Evolutionary conservation across 2,797 vertebrate genomes (phyloP), one percentile per base, ranked within the genome.

Genomic region (Odontamblyopus lacepedii): DNA sequence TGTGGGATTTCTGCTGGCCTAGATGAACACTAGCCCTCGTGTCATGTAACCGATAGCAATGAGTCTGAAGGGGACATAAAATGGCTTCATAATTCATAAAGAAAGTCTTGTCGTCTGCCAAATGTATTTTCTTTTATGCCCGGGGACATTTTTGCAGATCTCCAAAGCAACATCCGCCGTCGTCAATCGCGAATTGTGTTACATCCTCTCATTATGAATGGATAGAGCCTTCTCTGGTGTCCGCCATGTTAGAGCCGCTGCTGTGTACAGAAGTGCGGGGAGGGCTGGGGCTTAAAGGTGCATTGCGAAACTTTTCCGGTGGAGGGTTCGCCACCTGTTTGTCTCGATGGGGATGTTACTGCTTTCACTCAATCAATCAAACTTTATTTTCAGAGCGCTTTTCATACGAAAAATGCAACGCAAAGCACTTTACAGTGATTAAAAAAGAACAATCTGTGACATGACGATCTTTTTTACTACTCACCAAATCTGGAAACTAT

Each of bases 161-260:
- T 82, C 73, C 81, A 67, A 27, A n/a, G 53, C 44, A 12, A 75
- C 75, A 67, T 78, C 68, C 41, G 15, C 30, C 6, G 55, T 23
- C 27, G 71, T 78, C 78, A 74, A 23, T 32, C 8, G 29, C 1
- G 79, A 85, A 69, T 88, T 72, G 64, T 74, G 72, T 90, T 87
- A 79, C 82, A 76, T 81, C 71, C 53, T 75, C 78, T 85, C 87
- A 89, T 87, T 81, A 80, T 72, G 80, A 88, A 91, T 83, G 73
- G 77, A 90, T 83, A 77, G 72, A 73, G 76, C 66, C 80, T 75
- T 87, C 84, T 87, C 82, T 71, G 66, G 69, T 87, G 85, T 85
- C 78, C 16, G 57, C 78, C 74, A 13, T 35, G 72, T 73, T 78
- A 71, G 67, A 85, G 69, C 71, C 38, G 30, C 74, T 75, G 74